Evolutionary conservation across 2,888 invertebrate species (phyloP), one percentile per base, ranked within the genome.

Genomic region (Heliconius hortense): DNA sequence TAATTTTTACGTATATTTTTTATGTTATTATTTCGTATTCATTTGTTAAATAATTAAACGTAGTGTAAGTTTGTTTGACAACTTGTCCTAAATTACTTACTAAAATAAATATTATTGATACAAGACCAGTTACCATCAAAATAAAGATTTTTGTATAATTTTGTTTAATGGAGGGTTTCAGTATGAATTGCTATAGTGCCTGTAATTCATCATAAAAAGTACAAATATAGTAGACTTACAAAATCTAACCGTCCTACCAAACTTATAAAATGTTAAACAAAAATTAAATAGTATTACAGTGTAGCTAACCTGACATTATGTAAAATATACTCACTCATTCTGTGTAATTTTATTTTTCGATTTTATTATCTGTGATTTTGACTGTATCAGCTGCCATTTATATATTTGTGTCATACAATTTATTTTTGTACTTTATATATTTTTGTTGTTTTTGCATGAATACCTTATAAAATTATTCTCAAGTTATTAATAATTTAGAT

Each of bases 111-210:
- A 62, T 62, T 31, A 31, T 21, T 63, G 3, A 10, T 63, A 63
- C 21, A 35, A 63, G 35, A 11, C 21, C 21, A 64, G 10, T 31
- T 31, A 63, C 18, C 31, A 31, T 21, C 2, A 31, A 63, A 10
- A 21, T 10, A 15, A 28, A 28, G 4, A 7, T 28, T 26, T 31
- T 26, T 13, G 2, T 3, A 18, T 21, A 28, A 28, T 18, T 39
- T 43, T 24, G 24, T 66, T 39, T 39, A 66, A 7, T 24, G 39
- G 39, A 39, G 39, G 39, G 66, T 66, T 66, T 66, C 24, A 15
- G 39, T 66, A 43, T 66, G 15, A 24, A 43, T 43, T 43, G 66
- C 24, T 66, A 39, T 66, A 66, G 66, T 66, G 66, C 66, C 66
- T 66, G 39, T 66, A 66, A 39, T 24, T 66, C 15, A 26, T 66